Conservation (phyloP, 1,140 invertebrate species). For the Leptopilina boulardi region DNA sequence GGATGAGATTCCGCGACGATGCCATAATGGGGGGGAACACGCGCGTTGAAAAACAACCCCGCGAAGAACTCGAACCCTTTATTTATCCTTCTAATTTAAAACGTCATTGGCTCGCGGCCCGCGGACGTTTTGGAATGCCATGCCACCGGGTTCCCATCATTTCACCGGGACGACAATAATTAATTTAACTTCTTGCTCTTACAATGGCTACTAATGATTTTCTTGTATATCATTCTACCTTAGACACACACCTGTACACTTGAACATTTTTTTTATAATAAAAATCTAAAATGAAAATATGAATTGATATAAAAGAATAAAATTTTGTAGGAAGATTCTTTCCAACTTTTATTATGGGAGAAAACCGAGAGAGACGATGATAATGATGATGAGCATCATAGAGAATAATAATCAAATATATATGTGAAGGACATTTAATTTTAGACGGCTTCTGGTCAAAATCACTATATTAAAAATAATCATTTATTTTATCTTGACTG, state of each 20-base stretch:
- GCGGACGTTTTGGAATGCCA: slow-evolving; percentile 55
- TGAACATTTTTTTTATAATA: too few species aligned
- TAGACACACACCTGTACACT: slow-evolving; percentile 52
- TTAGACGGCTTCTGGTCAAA: slow-evolving; percentile 2
- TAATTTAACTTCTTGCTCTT: slow-evolving; percentile 75
- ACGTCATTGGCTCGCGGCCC: slow-evolving; percentile 57
- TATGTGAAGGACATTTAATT: not conserved
- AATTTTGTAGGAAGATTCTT: too few species aligned
- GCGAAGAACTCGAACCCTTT: slow-evolving; percentile 58
- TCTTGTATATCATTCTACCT: slow-evolving; percentile 67
- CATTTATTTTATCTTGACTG: slow-evolving; percentile 10
- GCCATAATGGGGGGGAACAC: slow-evolving; percentile 32
- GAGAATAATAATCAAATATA: not conserved
- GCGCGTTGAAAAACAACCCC: slow-evolving; percentile 46
- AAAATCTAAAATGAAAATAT: too few species aligned
- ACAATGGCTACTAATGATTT: slow-evolving; percentile 73
- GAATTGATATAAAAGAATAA: too few species aligned
- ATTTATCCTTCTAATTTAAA: slow-evolving; percentile 73
- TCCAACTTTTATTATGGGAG: too few species aligned
- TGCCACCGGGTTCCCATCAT: slow-evolving; percentile 57
- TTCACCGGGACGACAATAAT: slow-evolving; percentile 67
- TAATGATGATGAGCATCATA: too few species aligned
- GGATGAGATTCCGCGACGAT: slow-evolving; percentile 37
- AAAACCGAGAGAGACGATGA: too few species aligned
- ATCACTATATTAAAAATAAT: slow-evolving; percentile 10